Evolutionary conservation across 2,888 invertebrate species (phyloP), one percentile per base, ranked within the genome.

Genomic region (Parnassius glacialis): DNA sequence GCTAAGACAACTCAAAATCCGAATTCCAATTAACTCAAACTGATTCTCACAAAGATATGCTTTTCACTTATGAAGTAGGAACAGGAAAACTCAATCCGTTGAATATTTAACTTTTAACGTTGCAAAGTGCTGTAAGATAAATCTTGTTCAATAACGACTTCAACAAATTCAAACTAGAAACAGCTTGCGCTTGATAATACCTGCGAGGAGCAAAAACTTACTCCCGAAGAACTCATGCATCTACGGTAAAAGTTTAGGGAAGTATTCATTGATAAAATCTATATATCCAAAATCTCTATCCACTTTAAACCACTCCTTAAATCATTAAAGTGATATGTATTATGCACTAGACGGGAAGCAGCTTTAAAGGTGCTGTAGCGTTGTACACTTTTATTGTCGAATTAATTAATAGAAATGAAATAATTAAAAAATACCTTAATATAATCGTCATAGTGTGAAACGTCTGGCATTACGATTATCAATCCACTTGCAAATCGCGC

Each of bases 1-100:
- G 52, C 52, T 45, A 47, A 56, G 47, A 47, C 53, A 43, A 48
- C 48, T 62, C 53, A 47, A 61, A 57, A 57, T 12, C 42, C 53
- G 47, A 50, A 57, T 53, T 48, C 61, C 57, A 62, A 62, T 57
- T 62, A 57, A 52, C 48, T 62, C 12, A 53, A 57, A 57, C 34
- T 57, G 61, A 62, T 62, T 52, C 48, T 48, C 12, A 43, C 16
- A 47, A 45, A 52, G 52, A 62, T 57, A 62, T 20, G 57, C 47
- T 44, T 51, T 58, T 52, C 58, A 25, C 34, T 59, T 59, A 62
- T 62, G 61, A 62, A 62, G 52, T 52, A 47, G 61, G 57, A 62
- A 62, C 61, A 48, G 61, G 60, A 51, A 61, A 54, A 60, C 48
- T 50, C 41, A 52, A 41, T 20, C 57, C 41, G 50, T 52, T 62